Evolutionary conservation across 2,888 invertebrate genomes (phyloP).

Genomic region (Epistrophe grossulariae): DNA sequence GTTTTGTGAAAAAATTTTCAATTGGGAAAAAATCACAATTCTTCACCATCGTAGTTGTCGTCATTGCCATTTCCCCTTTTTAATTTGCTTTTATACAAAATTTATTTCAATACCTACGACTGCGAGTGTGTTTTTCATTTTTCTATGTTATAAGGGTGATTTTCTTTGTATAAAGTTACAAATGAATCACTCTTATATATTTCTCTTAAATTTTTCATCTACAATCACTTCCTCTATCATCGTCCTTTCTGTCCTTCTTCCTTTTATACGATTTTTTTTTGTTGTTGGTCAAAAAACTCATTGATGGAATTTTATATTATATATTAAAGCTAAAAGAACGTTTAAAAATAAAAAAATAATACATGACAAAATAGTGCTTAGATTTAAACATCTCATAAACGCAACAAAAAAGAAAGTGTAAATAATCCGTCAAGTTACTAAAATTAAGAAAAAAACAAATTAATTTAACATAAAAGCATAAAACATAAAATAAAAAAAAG

Average conservation of each 20-base stretch:
- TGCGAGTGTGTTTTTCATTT: conserved; percentile 17
- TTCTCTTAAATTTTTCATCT: conserved; percentile 43
- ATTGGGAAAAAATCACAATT: conserved; percentile 30
- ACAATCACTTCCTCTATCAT: conserved; percentile 4
- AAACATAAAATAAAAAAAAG: conserved; percentile 39
- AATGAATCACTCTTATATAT: conserved; percentile 31
- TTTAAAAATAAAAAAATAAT: conserved; percentile 6
- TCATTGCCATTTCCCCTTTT: conserved; percentile 57
- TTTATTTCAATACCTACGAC: not conserved
- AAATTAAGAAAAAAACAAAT: conserved; percentile 29
- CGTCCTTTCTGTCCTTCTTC: conserved; percentile 5
- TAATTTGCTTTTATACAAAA: conserved; percentile 18
- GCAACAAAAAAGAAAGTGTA: conserved; percentile 65
- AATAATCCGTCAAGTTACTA: conserved; percentile 68
- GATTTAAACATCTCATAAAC: conserved; percentile 50
- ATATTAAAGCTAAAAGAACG: conserved; percentile 1
- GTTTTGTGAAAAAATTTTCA: conserved; percentile 29
- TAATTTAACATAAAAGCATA: conserved; percentile 29
- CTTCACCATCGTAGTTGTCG: conserved; percentile 33
- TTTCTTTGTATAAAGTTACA: not conserved
- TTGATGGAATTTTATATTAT: conserved; percentile 17
- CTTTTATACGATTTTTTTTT: not conserved
- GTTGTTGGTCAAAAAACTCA: not conserved
- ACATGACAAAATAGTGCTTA: conserved; percentile 35
- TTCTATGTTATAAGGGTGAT: conserved; percentile 12